A percentile compares a stretch with the other conserved stretches of the same genome.
Conservation (phyloP, 2,113 vertebrate species). For the Dunckerocampus dactyliophorus region DNA sequence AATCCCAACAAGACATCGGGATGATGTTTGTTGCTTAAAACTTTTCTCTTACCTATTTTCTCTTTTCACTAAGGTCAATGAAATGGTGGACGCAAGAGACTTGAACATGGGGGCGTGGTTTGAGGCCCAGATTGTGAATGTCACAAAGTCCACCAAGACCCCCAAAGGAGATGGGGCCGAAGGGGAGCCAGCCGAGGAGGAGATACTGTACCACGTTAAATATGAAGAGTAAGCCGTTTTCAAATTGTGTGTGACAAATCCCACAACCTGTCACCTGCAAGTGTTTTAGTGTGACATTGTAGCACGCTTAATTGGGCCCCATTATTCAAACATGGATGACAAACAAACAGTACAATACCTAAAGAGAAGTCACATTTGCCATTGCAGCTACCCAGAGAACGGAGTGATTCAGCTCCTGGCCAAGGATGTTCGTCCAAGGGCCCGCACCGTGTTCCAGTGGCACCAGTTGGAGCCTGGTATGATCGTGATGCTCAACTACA, state of each 20-base stretch:
- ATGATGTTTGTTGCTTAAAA: background rate
- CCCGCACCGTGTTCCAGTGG: constrained; percentile 86
- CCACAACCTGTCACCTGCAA: background rate
- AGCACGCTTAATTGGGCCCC: background rate
- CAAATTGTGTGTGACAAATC: background rate
- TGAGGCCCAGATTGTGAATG: constrained; percentile 85
- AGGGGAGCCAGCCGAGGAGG: constrained; percentile 37
- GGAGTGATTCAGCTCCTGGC: constrained; percentile 80
- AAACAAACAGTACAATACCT: too few species aligned
- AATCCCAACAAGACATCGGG: background rate
- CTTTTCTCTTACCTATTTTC: background rate
- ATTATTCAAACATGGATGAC: constrained; percentile 9
- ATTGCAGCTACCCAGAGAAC: constrained; percentile 86
- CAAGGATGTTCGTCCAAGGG: constrained; percentile 83
- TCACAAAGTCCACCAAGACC: constrained; percentile 68
- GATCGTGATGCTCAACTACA: constrained; percentile 95
- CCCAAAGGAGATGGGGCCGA: constrained; percentile 37
- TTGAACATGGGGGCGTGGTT: constrained; percentile 95
- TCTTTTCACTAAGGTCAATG: constrained; percentile 76
- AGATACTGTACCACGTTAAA: constrained; percentile 87
- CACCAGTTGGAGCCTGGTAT: constrained; percentile 86
- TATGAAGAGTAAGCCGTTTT: constrained; percentile 88
- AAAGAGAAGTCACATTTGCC: background rate
- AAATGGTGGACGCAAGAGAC: constrained; percentile 89
- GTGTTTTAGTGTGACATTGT: too few species aligned